phyloP scores from a whole-genome alignment of 2,113 vertebrate species.

The Empidonax traillii region DNA sequence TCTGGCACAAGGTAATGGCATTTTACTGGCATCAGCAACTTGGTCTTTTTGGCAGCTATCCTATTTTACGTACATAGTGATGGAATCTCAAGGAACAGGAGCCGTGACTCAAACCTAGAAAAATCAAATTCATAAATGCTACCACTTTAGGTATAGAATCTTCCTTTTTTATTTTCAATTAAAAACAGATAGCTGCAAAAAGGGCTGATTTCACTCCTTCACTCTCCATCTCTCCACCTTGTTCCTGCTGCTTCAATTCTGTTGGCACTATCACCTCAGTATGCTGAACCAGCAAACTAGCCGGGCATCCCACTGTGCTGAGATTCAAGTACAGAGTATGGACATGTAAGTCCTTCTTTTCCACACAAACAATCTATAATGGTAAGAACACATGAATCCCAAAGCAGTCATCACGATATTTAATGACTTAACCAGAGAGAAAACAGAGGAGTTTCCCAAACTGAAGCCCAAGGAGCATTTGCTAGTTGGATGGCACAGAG shows the following conservation, averaged over 20 bases:
- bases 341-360: not conserved
- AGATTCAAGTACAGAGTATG: not conserved
- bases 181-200: not conserved
- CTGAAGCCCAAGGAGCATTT: not conserved
- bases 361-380: not conserved
- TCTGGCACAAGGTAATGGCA: not conserved
- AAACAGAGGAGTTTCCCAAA: not conserved
- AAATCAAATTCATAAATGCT: not conserved
- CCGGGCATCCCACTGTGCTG: not conserved
- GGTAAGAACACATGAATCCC: not conserved
- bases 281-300: not conserved
- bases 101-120: not conserved
- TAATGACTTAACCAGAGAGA: not conserved
- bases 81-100: not conserved
- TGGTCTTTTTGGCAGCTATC: not conserved
- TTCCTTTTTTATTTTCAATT: not conserved
- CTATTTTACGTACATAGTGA: not conserved
- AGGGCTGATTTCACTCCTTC: not conserved
- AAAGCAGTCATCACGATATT: not conserved
- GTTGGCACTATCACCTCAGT: not conserved
- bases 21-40: not conserved
- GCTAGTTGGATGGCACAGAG: not conserved
- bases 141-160: not conserved
- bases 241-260: not conserved
- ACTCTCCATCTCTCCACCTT: not conserved